These are phyloP conservation scores for Aphelenchoides bicaudatus DNA, from an alignment of 2,888 invertebrate genomes.

Conservation along the genomic window DNA sequence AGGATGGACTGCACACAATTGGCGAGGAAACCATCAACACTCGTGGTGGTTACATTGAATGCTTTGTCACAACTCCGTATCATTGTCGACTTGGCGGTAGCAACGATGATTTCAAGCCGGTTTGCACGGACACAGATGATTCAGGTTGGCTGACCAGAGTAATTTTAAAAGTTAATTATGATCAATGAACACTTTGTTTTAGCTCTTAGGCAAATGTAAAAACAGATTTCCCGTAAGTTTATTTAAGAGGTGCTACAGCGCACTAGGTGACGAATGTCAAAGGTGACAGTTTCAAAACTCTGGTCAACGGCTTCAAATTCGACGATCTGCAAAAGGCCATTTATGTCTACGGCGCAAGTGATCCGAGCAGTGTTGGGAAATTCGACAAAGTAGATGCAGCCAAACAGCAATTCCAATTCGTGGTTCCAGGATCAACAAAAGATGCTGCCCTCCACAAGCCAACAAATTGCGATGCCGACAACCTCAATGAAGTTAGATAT, in stretches of 20 bases:
- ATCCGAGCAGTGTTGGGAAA: slow-evolving; percentile 3
- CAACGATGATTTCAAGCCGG: slow-evolving; percentile 9
- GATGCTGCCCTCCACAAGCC: slow-evolving; percentile 7
- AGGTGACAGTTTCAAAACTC: too few species aligned
- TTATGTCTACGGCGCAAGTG: slow-evolving; percentile 3
- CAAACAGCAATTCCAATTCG: background rate
- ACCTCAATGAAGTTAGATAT: slow-evolving; percentile 9
- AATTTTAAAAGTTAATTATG: too few species aligned
- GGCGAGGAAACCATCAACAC: too few species aligned
- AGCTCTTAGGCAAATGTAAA: too few species aligned
- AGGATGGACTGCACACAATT: slow-evolving; percentile 1
- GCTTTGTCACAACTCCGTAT: background rate
- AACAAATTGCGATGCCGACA: slow-evolving; percentile 7
- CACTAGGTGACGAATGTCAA: too few species aligned
- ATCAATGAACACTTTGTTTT: too few species aligned
- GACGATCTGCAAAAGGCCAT: slow-evolving; percentile 2
- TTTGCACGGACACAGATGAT: background rate
- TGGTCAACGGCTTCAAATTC: slow-evolving; percentile 4
- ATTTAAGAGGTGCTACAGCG: too few species aligned
- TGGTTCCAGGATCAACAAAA: background rate
- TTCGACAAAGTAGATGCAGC: background rate
- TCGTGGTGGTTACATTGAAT: too few species aligned
- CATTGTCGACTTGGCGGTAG: slow-evolving; percentile 3
- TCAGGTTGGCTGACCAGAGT: too few species aligned
- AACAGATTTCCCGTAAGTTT: too few species aligned